phyloP scores from a whole-genome alignment of 2,888 invertebrate species.

The Phytoseiulus persimilis region DNA sequence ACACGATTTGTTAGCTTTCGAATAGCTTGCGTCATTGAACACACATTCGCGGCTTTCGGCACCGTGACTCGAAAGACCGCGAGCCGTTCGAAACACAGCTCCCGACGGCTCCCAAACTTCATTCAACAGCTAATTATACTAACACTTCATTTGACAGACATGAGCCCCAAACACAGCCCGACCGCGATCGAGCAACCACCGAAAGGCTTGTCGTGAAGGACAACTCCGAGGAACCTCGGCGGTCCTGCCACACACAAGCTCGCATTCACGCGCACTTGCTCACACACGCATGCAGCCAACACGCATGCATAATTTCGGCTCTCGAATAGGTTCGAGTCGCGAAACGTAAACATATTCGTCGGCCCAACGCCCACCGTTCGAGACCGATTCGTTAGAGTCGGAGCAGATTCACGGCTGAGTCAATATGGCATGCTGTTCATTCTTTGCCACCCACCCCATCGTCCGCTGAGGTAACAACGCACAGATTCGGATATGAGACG shows the following conservation, averaged over 20 bases:
- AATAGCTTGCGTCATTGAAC: background rate
- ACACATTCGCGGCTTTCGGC: background rate
- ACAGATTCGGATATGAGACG: background rate
- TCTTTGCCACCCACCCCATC: background rate
- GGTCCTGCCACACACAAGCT: background rate
- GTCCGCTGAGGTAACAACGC: background rate
- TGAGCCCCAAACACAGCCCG: background rate
- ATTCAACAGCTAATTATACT: background rate
- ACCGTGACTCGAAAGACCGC: background rate
- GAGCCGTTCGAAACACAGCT: background rate
- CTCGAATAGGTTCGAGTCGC: background rate
- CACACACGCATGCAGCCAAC: background rate
- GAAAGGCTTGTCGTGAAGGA: background rate
- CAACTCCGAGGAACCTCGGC: background rate
- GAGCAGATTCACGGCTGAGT: background rate
- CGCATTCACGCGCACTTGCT: background rate
- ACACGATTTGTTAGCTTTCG: background rate
- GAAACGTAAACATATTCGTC: background rate
- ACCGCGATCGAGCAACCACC: background rate
- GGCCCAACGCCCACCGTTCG: background rate
- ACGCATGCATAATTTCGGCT: background rate
- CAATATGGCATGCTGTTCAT: background rate
- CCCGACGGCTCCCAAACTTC: background rate
- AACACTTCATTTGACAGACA: background rate
- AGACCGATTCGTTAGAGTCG: background rate